Percentiles rank a stretch among this genome's conserved stretches.
phyloP scores from a whole-genome alignment of 2,888 invertebrate genomes.

The Lamellibrachia satsuma region DNA sequence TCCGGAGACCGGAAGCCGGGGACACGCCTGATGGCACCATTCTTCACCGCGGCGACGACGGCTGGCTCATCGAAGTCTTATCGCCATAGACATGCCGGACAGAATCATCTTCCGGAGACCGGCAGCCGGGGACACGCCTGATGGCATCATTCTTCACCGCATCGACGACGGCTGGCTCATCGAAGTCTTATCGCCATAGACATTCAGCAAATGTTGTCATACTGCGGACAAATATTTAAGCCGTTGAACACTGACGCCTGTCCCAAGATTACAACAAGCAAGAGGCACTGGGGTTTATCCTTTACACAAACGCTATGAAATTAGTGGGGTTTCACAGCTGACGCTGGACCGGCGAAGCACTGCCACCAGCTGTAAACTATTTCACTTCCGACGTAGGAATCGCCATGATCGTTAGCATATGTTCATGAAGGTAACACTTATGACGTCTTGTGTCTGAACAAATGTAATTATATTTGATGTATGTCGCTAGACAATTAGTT shows the following conservation, averaged over 20 bases:
- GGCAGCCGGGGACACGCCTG: constrained; percentile 21
- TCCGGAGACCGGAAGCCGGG: constrained; percentile 21
- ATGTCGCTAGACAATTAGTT: not conserved
- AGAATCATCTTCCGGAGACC: constrained; percentile 22
- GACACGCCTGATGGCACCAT: constrained; percentile 18
- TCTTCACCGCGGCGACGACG: constrained; percentile 26
- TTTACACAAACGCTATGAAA: not conserved
- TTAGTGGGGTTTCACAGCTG: not conserved
- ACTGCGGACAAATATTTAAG: not conserved
- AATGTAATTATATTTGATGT: not conserved
- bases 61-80: constrained; percentile 26
- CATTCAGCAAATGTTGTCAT: not conserved
- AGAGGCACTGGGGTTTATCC: not conserved
- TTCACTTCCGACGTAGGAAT: too few species aligned
- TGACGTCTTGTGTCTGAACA: not conserved
- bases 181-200: constrained; percentile 8
- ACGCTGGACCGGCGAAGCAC: too few species aligned
- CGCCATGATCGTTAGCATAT: too few species aligned
- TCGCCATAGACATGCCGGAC: constrained; percentile 23
- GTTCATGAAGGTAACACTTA: too few species aligned
- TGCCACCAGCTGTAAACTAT: too few species aligned
- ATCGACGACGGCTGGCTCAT: constrained; percentile 27
- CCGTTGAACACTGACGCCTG: not conserved
- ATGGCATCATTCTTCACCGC: constrained; percentile 20
- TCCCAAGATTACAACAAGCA: not conserved